A percentile compares a stretch with the other conserved stretches of the same genome.
These are phyloP conservation scores for Lithophane leautieri DNA, from an alignment of 2,888 invertebrate species.

Conservation along the genomic window DNA sequence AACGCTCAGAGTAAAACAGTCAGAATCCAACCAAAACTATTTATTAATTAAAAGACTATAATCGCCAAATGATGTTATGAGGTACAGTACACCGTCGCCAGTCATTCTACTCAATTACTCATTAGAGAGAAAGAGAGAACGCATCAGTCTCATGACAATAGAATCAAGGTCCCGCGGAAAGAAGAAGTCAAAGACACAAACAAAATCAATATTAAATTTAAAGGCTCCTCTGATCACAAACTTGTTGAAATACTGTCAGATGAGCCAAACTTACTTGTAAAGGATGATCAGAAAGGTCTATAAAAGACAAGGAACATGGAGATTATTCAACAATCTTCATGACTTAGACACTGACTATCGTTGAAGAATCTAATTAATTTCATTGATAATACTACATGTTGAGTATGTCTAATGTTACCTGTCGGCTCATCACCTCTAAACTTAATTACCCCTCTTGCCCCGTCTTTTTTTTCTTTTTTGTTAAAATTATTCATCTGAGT, in stretches of 20 bases:
- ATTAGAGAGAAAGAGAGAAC: neutral
- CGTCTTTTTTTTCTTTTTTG: neutral
- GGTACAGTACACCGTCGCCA: neutral
- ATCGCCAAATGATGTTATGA: neutral
- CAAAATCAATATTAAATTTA: too few relatives aligned
- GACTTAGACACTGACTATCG: neutral
- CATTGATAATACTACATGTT: neutral
- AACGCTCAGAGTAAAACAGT: neutral
- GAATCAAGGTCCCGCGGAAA: neutral
- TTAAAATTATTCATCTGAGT: neutral
- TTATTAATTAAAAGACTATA: neutral
- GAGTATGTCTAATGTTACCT: neutral
- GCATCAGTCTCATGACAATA: neutral
- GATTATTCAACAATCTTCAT: neutral
- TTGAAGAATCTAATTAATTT: neutral
- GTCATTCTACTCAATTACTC: neutral
- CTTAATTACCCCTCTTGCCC: too few relatives aligned
- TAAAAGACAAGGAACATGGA: neutral
- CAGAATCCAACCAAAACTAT: neutral
- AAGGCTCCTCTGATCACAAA: neutral
- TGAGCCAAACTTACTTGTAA: neutral
- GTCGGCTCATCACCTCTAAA: too few relatives aligned
- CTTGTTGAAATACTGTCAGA: neutral
- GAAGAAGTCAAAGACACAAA: neutral
- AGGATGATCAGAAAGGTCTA: neutral